These are phyloP conservation scores for Trichopoda pennipes DNA, from an alignment of 2,888 invertebrate genomes.

Conservation along the genomic window DNA sequence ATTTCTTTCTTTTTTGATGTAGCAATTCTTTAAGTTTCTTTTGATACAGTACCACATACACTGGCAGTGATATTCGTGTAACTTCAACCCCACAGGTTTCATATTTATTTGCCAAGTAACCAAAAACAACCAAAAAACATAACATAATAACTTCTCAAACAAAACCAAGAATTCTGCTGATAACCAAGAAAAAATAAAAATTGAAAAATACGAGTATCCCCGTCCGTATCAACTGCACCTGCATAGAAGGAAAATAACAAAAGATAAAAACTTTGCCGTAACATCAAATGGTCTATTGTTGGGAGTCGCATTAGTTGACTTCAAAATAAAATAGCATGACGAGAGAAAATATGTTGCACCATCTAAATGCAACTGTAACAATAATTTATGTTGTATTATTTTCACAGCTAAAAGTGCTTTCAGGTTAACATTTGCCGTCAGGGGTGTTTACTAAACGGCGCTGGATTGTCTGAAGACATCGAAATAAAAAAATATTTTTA, in stretches of 20 bases:
- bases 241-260: constrained; percentile 1
- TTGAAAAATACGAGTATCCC: constrained; percentile 38
- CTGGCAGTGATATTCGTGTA: too few species aligned
- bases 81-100: not conserved
- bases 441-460: constrained; percentile 62
- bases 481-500: constrained; percentile 14
- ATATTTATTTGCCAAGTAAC: constrained; percentile 21
- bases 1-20: too few species aligned
- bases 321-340: not conserved
- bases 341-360: constrained; percentile 29
- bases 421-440: constrained; percentile 53
- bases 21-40: not conserved
- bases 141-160: constrained; percentile 4
- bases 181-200: constrained; percentile 5
- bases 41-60: not conserved
- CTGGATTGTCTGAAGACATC: constrained; percentile 51
- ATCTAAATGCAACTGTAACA: constrained; percentile 34
- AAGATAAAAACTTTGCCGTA: constrained; percentile 44
- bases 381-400: constrained; percentile 56
- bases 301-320: not conserved
- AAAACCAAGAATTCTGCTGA: not conserved
- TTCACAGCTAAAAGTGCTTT: constrained; percentile 19
- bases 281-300: constrained; percentile 14
- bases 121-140: constrained; percentile 11
- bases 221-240: constrained; percentile 40